Evolutionary conservation across 2,888 invertebrate genomes (phyloP).

Genomic region (Leptinotarsa haldemani): DNA sequence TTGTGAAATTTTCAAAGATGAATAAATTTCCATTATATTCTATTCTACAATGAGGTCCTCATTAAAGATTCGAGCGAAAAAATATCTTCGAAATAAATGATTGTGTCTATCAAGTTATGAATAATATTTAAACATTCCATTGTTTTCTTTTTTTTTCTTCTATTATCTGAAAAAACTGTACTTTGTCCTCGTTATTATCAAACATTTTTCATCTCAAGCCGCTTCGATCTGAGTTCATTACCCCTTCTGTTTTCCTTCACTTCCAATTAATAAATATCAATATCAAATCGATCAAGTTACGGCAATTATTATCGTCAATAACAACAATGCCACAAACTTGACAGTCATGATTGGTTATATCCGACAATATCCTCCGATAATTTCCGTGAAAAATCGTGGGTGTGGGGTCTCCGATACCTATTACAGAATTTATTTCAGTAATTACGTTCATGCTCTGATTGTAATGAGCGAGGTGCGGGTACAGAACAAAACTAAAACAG

Average conservation of each 20-base stretch:
- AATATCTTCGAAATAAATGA: too few relatives aligned
- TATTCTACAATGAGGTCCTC: too few relatives aligned
- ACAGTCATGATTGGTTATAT: conserved; percentile 29
- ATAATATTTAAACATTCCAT: too few relatives aligned
- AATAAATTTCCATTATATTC: too few relatives aligned
- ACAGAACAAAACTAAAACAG: conserved; percentile 8
- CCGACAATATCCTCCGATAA: conserved; percentile 20
- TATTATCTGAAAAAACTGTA: too few relatives aligned
- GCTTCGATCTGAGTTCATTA: not conserved
- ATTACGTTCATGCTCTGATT: conserved; percentile 27
- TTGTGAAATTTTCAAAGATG: too few relatives aligned
- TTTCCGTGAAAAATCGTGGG: conserved; percentile 35
- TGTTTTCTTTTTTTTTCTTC: too few relatives aligned
- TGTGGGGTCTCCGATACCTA: conserved; percentile 10
- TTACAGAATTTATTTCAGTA: conserved; percentile 23
- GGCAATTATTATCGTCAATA: conserved; percentile 23
- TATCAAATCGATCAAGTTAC: conserved; percentile 27
- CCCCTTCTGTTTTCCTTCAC: not conserved
- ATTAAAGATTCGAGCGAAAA: too few relatives aligned
- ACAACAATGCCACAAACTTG: conserved; percentile 33
- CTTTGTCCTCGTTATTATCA: not conserved
- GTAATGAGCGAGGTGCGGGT: conserved; percentile 16
- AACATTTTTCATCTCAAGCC: not conserved
- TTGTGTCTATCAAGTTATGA: too few relatives aligned
- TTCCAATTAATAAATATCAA: conserved; percentile 19